Base-by-base conservation (phyloP, 2,888 invertebrate genomes). In the Hyles lineata region DNA sequence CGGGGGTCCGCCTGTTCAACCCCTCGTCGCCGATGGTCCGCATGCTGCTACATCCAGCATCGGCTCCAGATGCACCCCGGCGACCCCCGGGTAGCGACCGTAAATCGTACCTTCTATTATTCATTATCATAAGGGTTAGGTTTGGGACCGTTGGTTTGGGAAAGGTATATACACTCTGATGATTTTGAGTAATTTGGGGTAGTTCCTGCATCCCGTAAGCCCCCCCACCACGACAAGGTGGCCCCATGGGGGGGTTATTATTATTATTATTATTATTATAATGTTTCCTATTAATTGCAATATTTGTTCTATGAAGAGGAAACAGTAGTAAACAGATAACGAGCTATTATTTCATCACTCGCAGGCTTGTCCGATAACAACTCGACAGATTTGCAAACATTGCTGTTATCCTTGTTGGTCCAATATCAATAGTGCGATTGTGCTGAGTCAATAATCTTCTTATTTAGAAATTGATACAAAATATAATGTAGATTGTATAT, bases 161-260 rank as follows among this genome's bases (percentile, higher is more conserved):
- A 55, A 55, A n/a, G 58, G 58, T 55, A 17, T 55, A 55, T 19
- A 55, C 17, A 19, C 17, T 55, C 17, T 55, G 17, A 19, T 19
- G 58, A 2, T 55, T 17, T 55, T 55, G 17, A 55, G 58, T 55
- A n/a, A 55, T n/a, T 55, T 55, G 17, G n/a, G 58, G 17, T 19
- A 19, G 58, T 55, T 17, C n/a, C 58, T 55, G 17, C 58, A 19
- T n/a, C 58, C 58, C n/a, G 58, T 55, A 55, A 55, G 58, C 58
- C 58, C 58, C 58, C 58, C 58, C 58, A 71, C 43, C 43, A 25
- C 71, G 52, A 61, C 50, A 62, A 71, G 35, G 61, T 60, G 71
- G 62, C 62, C 55, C 19, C 70, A 25, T 15, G 70, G 58, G 58
- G 58, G 58, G 58, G 58, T n/a, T 55, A 55, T 55, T 29, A 72